These are phyloP conservation scores for Etheostoma spectabile DNA, from an alignment of 2,113 vertebrate genomes.

Conservation along the genomic window DNA sequence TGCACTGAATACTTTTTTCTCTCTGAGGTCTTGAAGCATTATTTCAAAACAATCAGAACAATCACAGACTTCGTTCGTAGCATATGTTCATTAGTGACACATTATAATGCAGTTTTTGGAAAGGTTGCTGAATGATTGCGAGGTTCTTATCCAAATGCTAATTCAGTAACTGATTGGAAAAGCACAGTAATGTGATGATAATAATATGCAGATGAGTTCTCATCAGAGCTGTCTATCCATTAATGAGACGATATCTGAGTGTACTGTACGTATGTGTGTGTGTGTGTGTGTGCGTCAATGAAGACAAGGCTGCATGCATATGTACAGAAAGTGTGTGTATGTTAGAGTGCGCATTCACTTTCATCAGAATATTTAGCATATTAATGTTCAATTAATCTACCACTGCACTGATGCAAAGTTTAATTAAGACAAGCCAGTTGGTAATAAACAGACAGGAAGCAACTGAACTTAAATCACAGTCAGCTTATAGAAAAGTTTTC, in stretches of 20 bases:
- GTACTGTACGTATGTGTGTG: constrained; percentile 35
- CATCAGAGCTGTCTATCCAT: constrained; percentile 73
- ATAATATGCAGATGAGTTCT: constrained; percentile 76
- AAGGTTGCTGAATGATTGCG: constrained; percentile 73
- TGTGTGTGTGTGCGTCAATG: constrained; percentile 14
- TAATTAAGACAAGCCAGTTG: constrained; percentile 54
- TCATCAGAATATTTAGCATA: constrained; percentile 67
- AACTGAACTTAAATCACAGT: constrained; percentile 23
- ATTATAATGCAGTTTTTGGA: constrained; percentile 65
- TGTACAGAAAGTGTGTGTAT: constrained; percentile 35
- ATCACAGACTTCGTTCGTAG: constrained; percentile 44
- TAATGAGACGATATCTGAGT: constrained; percentile 68
- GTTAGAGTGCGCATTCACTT: constrained; percentile 32
- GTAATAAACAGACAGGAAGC: constrained; percentile 42
- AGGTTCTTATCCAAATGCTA: constrained; percentile 71
- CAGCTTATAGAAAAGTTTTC: constrained; percentile 21
- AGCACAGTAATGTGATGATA: constrained; percentile 73
- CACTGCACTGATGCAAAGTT: constrained; percentile 48
- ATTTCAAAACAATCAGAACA: constrained; percentile 56
- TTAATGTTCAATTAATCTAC: constrained; percentile 68
- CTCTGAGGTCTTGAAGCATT: background rate
- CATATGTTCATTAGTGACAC: constrained; percentile 61
- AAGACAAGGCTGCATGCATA: constrained; percentile 18
- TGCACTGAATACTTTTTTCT: background rate
- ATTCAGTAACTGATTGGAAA: constrained; percentile 75